Conservation (phyloP, 1,140 invertebrate species). For the Odontomachus brunneus region DNA sequence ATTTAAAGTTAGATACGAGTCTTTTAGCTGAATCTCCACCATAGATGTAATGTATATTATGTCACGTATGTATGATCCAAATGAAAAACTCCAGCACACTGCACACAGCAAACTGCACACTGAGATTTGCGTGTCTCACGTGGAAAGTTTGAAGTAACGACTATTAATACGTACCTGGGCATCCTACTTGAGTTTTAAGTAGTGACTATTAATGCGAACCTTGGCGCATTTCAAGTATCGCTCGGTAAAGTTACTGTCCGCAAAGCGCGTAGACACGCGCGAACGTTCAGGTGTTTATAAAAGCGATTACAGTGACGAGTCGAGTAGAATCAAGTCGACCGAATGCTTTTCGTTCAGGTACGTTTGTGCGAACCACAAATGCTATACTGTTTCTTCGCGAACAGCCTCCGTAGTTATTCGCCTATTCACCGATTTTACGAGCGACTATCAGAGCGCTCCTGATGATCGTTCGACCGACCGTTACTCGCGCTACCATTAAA, state of each 20-base stretch:
- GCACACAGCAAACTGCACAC: no score
- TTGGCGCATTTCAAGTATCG: neutral
- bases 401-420: slow-evolving; percentile 9
- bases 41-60: no score
- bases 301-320: neutral
- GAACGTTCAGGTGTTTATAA: neutral
- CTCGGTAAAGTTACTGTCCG: neutral
- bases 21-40: no score
- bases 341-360: neutral
- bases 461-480: slow-evolving; percentile 23
- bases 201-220: no score
- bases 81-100: no score
- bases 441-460: neutral
- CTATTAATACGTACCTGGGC: no score
- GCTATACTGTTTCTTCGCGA: neutral
- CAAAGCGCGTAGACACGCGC: neutral
- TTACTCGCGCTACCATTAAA: slow-evolving; percentile 7
- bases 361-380: neutral
- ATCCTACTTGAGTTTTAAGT: no score
- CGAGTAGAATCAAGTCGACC: neutral
- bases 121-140: no score
- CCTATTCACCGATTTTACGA: slow-evolving; percentile 9
- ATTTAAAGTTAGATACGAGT: no score
- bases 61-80: no score
- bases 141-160: no score